Conservation (phyloP, 2,113 vertebrate genomes). For the Terrapene triunguis region DNA sequence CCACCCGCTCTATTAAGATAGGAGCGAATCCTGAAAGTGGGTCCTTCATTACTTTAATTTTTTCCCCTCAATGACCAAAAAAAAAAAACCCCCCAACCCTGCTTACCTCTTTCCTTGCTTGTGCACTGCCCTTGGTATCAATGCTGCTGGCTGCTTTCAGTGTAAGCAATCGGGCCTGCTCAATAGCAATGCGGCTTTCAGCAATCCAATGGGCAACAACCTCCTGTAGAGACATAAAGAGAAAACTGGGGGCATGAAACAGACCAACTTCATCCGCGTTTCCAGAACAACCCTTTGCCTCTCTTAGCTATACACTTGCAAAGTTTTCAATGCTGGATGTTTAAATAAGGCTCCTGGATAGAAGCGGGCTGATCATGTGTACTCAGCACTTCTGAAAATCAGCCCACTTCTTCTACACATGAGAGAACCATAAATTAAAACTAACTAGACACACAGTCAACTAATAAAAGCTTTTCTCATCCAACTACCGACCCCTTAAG, state of each 20-base stretch:
- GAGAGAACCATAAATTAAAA: neutral
- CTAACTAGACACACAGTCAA: neutral
- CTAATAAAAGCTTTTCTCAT: neutral
- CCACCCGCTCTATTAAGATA: neutral
- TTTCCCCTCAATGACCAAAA: neutral
- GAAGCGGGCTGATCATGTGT: neutral
- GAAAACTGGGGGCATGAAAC: neutral
- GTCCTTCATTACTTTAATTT: too few species aligned
- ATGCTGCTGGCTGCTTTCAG: conserved; percentile 87
- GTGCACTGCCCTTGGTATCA: conserved; percentile 82
- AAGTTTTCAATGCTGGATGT: rapidly evolving
- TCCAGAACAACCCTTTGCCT: too few species aligned
- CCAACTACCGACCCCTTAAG: neutral
- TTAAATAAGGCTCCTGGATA: neutral
- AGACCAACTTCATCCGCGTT: rapidly evolving
- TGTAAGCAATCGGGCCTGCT: conserved; percentile 90
- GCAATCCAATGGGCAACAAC: conserved; percentile 95
- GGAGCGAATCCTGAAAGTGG: neutral
- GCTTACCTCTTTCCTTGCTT: conserved; percentile 90
- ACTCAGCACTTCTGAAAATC: neutral
- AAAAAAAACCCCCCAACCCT: neutral
- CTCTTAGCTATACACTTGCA: neutral
- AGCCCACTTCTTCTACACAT: neutral
- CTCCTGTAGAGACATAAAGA: conserved; percentile 79
- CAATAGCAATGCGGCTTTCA: conserved; percentile 90